Percentiles rank a stretch among this genome's conserved stretches.
phyloP scores from a whole-genome alignment of 1,140 invertebrate genomes.

The Pseudomyrmex pallidus region DNA sequence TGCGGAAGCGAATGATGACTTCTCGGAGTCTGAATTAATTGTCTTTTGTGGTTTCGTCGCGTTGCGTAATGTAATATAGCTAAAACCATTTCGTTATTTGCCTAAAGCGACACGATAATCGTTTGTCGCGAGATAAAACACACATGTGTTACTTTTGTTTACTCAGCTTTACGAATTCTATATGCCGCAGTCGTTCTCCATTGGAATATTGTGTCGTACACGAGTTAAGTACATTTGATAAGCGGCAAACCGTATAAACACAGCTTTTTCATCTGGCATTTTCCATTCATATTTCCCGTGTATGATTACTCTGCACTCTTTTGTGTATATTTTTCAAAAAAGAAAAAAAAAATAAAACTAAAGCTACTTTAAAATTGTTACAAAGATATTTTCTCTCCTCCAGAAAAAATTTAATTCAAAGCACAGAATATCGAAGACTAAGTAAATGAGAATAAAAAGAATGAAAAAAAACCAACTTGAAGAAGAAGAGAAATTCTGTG shows the following conservation, averaged over 20 bases:
- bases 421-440: not conserved
- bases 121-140: conserved; percentile 8
- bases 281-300: not conserved
- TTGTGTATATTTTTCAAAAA: not conserved
- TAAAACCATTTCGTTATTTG: not conserved
- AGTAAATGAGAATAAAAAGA: conserved; percentile 20
- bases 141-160: conserved; percentile 30
- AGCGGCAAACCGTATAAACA: conserved; percentile 30
- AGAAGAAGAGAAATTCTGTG: not conserved
- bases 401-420: conserved; percentile 27
- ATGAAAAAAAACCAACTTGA: not conserved
- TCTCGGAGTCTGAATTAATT: not conserved
- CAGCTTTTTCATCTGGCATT: not conserved
- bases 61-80: not conserved
- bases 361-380: not conserved
- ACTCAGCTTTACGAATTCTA: conserved; percentile 21
- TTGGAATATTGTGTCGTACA: not conserved
- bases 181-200: conserved; percentile 29
- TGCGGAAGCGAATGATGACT: conserved; percentile 7
- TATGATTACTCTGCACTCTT: not conserved
- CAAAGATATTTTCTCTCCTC: not conserved
- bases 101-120: not conserved
- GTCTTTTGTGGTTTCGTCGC: not conserved
- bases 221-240: conserved; percentile 38
- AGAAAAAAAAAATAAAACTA: not conserved